These are phyloP conservation scores for Mus spretus DNA, from an alignment of 2,797 vertebrate genomes.

Conservation along the genomic window DNA sequence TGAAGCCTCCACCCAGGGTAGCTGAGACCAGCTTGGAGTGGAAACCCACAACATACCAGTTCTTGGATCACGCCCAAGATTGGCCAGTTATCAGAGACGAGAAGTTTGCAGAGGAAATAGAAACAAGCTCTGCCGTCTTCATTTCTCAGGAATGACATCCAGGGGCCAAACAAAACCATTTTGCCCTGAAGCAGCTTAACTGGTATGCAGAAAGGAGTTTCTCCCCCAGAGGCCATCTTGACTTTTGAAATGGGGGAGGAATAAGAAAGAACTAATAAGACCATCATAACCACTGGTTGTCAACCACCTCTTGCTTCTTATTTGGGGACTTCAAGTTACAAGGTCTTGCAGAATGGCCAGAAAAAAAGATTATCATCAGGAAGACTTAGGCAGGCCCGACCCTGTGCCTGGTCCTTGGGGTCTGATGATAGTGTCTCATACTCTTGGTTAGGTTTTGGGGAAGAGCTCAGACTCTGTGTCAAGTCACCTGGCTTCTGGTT, in stretches of 20 bases:
- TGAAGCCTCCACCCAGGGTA: conserved; percentile 48
- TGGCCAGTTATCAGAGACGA: conserved; percentile 79
- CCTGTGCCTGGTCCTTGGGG: neutral
- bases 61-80: conserved; percentile 80
- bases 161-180: conserved; percentile 79
- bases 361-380: neutral
- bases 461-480: neutral
- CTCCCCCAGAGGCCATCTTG: neutral
- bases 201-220: conserved; percentile 65
- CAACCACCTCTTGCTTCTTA: neutral
- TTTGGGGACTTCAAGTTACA: neutral
- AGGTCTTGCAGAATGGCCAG: neutral
- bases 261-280: neutral
- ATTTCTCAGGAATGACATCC: conserved; percentile 79
- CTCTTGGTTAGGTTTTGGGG: neutral
- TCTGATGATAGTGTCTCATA: too few relatives aligned
- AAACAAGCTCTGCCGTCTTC: conserved; percentile 69
- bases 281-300: neutral
- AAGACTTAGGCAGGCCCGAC: neutral
- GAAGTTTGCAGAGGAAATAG: conserved; percentile 74
- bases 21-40: conserved; percentile 72
- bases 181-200: conserved; percentile 82
- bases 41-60: conserved; percentile 68
- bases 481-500: neutral
- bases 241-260: neutral